A percentile compares a stretch with the other conserved stretches of the same genome.
Evolutionary conservation across 2,888 invertebrate species (phyloP).

Genomic region (Chesias legatella): DNA sequence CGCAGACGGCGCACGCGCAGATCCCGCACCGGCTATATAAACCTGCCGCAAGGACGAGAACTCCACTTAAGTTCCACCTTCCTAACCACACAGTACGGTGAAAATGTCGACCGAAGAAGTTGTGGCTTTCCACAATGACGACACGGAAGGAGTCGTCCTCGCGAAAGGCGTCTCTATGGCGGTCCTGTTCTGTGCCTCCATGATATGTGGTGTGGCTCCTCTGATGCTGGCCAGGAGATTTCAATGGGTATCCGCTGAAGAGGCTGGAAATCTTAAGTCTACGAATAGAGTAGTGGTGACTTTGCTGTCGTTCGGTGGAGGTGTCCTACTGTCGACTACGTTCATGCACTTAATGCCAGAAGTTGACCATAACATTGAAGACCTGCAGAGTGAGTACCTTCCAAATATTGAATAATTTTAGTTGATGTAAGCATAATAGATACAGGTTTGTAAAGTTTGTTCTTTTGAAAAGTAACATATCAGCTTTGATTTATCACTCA

Average conservation of each 20-base stretch:
- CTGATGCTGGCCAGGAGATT: constrained; percentile 84
- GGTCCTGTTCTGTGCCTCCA: constrained; percentile 87
- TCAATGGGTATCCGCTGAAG: constrained; percentile 77
- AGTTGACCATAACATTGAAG: constrained; percentile 84
- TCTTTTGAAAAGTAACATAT: too few species aligned
- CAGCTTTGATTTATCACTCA: too few species aligned
- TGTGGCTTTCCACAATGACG: constrained; percentile 37
- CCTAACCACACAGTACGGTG: constrained; percentile 16
- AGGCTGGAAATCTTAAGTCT: constrained; percentile 67
- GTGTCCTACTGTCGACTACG: constrained; percentile 89
- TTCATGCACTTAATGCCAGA: constrained; percentile 91
- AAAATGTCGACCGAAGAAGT: constrained; percentile 39
- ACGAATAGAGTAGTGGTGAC: constrained; percentile 79
- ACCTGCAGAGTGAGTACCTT: constrained; percentile 74
- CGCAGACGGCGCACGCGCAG: constrained; percentile 66
- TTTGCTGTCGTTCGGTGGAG: constrained; percentile 90
- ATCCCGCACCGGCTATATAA: constrained; percentile 57
- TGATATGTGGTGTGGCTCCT: constrained; percentile 87
- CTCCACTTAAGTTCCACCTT: constrained; percentile 28
- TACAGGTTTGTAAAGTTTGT: too few species aligned
- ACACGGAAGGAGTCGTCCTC: constrained; percentile 73
- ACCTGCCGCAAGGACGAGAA: constrained; percentile 42
- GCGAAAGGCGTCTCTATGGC: constrained; percentile 91
- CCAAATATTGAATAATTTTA: too few species aligned
- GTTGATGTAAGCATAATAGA: too few species aligned